Percentiles rank a stretch among this genome's conserved stretches.
phyloP scores from a whole-genome alignment of 2,888 invertebrate genomes.

The Hylaea fasciaria region DNA sequence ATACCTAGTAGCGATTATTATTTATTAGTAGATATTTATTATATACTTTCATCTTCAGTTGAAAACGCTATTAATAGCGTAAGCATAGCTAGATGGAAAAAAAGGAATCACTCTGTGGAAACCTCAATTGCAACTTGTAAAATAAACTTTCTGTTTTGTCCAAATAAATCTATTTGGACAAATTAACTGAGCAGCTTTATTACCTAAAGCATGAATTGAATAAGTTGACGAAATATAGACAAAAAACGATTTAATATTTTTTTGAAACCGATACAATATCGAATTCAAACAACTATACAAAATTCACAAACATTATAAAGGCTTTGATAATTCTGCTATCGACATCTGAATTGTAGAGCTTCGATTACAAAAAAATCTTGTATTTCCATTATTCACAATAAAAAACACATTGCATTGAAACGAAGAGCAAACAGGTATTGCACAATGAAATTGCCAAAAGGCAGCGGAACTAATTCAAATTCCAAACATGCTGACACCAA shows the following conservation, averaged over 20 bases:
- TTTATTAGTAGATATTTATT: too few species aligned
- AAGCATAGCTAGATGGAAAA: too few species aligned
- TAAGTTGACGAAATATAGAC: background rate
- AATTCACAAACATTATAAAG: constrained; percentile 6
- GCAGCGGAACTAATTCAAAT: constrained; percentile 52
- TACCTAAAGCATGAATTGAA: background rate
- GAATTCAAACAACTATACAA: constrained; percentile 4
- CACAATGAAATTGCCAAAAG: constrained; percentile 40
- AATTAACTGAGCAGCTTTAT: too few species aligned
- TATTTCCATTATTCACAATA: constrained; percentile 18
- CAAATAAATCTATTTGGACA: background rate
- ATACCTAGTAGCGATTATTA: too few species aligned
- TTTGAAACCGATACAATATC: background rate
- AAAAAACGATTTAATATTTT: background rate
- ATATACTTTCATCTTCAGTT: too few species aligned
- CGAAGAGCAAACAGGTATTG: constrained; percentile 37
- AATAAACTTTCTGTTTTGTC: constrained; percentile 15
- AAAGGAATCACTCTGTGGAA: too few species aligned
- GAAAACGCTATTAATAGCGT: too few species aligned
- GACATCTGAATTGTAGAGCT: constrained; percentile 4
- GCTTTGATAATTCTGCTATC: constrained; percentile 15
- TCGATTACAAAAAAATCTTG: background rate
- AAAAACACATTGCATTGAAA: constrained; percentile 33
- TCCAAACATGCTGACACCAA: constrained; percentile 48
- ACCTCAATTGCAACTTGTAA: too few species aligned